These are phyloP conservation scores for Eupeodes corollae DNA, from an alignment of 1,140 invertebrate species.

Conservation along the genomic window DNA sequence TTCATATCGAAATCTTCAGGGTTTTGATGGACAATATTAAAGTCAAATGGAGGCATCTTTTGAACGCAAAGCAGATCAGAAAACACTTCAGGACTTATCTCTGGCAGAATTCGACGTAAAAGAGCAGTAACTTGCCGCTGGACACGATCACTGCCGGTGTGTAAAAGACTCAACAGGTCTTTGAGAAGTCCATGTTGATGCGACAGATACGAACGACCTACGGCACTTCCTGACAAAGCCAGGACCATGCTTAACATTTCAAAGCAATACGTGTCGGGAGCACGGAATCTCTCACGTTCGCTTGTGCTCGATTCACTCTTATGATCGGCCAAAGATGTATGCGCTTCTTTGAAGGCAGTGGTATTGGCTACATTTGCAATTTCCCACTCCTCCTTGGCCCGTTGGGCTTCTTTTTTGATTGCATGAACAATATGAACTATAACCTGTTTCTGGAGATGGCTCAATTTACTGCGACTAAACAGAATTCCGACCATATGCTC, in stretches of 20 bases:
- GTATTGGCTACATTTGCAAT: constrained; percentile 23
- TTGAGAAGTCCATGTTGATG: constrained; percentile 74
- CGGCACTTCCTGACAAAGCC: constrained; percentile 84
- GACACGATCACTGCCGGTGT: constrained; percentile 87
- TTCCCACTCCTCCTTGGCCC: constrained; percentile 85
- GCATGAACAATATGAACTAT: constrained; percentile 89
- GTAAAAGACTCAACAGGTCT: constrained; percentile 77
- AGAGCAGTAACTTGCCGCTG: constrained; percentile 83
- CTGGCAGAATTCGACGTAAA: constrained; percentile 69
- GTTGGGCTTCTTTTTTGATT: constrained; percentile 74
- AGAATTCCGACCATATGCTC: constrained; percentile 96
- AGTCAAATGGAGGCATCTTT: constrained; percentile 62
- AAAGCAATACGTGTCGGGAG: constrained; percentile 88
- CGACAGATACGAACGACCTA: constrained; percentile 80
- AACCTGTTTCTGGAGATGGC: constrained; percentile 89
- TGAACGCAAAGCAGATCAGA: constrained; percentile 56
- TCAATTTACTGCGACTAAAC: constrained; percentile 87
- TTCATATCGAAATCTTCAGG: constrained; percentile 49
- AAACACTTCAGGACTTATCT: constrained; percentile 58
- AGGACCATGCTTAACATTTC: constrained; percentile 92
- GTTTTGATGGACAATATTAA: constrained; percentile 53
- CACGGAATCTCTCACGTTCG: constrained; percentile 38
- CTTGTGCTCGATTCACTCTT: constrained; percentile 17
- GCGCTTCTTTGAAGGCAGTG: constrained; percentile 25
- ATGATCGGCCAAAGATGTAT: constrained; percentile 7